Conservation (phyloP, 2,113 vertebrate genomes). For the Apodemus sylvaticus region DNA sequence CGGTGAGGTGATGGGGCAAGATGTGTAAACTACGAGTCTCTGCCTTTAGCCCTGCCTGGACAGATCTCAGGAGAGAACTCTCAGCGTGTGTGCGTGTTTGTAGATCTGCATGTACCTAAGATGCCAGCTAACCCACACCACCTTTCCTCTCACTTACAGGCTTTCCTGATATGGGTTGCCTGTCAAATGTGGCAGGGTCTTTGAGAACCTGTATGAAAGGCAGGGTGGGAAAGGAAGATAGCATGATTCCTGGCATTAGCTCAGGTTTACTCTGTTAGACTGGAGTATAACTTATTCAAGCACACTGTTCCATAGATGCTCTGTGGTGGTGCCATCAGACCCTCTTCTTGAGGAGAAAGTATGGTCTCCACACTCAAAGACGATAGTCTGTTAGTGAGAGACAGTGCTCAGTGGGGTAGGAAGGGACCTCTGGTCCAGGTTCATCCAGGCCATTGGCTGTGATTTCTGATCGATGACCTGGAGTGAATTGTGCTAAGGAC, state of each 20-base stretch:
- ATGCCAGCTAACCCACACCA: background rate
- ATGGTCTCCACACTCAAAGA: background rate
- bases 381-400: background rate
- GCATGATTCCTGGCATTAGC: background rate
- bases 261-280: background rate
- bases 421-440: background rate
- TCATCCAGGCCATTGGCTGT: background rate
- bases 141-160: background rate
- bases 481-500: background rate
- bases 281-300: background rate
- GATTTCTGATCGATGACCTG: background rate
- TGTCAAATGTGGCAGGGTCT: background rate
- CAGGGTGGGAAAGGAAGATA: background rate
- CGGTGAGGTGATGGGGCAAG: background rate
- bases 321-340: background rate
- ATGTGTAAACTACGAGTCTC: background rate
- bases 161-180: background rate
- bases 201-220: background rate
- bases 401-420: background rate
- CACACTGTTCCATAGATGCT: background rate
- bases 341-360: background rate
- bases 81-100: background rate
- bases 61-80: background rate
- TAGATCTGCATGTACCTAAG: background rate
- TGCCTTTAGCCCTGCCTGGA: background rate